Evolutionary conservation across 2,888 invertebrate species (phyloP).

Genomic region (Calameuta filiformis): DNA sequence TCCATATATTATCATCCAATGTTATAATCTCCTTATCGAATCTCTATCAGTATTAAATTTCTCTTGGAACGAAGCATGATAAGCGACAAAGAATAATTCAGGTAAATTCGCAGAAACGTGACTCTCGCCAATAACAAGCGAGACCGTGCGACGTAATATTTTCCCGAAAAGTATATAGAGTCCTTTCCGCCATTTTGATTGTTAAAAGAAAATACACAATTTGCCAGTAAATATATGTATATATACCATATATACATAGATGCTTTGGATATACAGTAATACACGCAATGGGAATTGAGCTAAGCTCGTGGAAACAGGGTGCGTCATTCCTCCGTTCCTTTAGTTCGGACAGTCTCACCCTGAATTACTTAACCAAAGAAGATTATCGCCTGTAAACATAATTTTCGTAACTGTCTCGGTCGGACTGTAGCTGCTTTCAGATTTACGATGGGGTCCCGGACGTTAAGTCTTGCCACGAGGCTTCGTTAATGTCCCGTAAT

Average conservation of each 20-base stretch:
- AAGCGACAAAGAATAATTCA: too few relatives aligned
- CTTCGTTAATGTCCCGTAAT: conserved; percentile 7
- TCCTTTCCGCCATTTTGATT: not conserved
- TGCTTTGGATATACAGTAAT: not conserved
- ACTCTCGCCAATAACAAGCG: too few relatives aligned
- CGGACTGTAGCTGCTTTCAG: not conserved
- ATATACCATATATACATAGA: too few relatives aligned
- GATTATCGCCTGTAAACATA: conserved; percentile 1
- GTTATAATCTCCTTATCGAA: too few relatives aligned
- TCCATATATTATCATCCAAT: too few relatives aligned
- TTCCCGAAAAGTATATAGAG: not conserved
- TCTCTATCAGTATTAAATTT: too few relatives aligned
- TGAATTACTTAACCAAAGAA: not conserved
- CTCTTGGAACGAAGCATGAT: too few relatives aligned
- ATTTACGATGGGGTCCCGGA: not conserved
- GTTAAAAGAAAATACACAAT: not conserved
- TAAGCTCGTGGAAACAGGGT: not conserved
- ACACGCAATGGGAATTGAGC: too few relatives aligned
- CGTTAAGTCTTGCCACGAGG: conserved; percentile 4
- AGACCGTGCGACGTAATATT: not conserved
- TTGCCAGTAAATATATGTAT: not conserved
- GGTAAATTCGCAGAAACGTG: too few relatives aligned
- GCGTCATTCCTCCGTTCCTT: not conserved
- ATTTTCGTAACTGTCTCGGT: not conserved
- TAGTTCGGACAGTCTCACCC: not conserved